Conservation (phyloP, 92 coral and sea anemone genomes). For the Heteractis magnifica region DNA sequence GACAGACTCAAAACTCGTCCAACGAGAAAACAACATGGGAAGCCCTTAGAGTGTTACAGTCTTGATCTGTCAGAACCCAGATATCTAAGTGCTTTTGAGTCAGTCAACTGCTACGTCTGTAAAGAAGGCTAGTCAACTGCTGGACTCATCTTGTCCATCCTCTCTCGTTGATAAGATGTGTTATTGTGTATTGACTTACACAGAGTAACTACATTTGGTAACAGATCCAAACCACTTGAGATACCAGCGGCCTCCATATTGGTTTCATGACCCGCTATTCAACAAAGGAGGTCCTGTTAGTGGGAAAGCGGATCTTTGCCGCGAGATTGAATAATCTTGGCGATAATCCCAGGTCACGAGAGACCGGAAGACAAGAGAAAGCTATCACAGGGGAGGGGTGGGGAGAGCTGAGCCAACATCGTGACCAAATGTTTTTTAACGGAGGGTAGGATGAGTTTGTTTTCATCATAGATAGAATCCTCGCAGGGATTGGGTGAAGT, state of each 20-base stretch:
- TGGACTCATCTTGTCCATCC: background rate
- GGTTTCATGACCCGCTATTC: background rate
- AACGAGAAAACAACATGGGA: background rate
- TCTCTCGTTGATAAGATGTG: background rate
- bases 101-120: background rate
- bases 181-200: background rate
- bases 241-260: background rate
- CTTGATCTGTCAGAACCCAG: background rate
- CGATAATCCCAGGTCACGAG: background rate
- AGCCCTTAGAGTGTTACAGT: background rate
- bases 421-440: too few species aligned
- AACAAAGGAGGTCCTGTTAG: slow-evolving; percentile 4
- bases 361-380: background rate
- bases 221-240: background rate
- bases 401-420: background rate
- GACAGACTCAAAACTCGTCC: background rate
- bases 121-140: background rate
- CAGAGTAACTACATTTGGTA: background rate
- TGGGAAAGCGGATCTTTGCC: background rate
- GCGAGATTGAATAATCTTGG: background rate
- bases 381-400: background rate
- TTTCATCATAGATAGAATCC: too few species aligned
- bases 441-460: too few species aligned
- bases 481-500: too few species aligned
- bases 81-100: background rate